A percentile compares a stretch with the other conserved stretches of the same genome.
These are phyloP conservation scores for Halcyon badia DNA, from an alignment of 2,797 vertebrate species.

Conservation along the genomic window DNA sequence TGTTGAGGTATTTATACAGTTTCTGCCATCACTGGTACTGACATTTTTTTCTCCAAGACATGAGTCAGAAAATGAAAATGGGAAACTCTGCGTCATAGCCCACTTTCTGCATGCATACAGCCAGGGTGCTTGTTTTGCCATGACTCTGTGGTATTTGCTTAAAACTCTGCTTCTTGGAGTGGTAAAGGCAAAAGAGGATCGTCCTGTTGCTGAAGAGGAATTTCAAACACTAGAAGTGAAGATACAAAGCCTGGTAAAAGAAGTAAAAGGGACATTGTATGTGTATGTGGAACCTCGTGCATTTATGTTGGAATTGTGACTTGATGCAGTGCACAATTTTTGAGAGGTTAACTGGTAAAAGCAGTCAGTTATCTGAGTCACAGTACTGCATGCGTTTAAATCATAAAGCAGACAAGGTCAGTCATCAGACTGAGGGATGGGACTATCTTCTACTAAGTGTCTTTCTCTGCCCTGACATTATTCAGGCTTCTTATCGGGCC, in stretches of 20 bases:
- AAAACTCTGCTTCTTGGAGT: background rate
- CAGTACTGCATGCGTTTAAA: background rate
- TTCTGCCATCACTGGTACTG: background rate
- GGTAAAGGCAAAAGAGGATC: background rate
- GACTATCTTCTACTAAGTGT: background rate
- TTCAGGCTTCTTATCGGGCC: background rate
- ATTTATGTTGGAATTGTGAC: background rate
- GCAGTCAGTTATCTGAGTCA: background rate
- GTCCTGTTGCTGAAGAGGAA: background rate
- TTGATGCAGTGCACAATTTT: background rate
- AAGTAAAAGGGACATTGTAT: background rate
- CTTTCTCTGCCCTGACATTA: background rate
- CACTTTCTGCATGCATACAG: rapidly evolving
- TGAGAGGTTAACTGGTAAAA: background rate
- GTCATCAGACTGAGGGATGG: background rate
- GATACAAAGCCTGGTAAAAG: background rate
- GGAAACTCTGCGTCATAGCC: background rate
- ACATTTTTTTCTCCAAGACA: background rate
- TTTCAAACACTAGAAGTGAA: background rate
- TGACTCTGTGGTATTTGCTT: background rate
- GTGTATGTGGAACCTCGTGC: background rate
- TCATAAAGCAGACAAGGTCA: background rate
- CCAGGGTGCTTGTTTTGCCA: background rate
- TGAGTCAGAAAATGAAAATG: background rate
- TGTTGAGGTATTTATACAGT: background rate